These are phyloP conservation scores for Mixornis gularis DNA, from an alignment of 2,113 vertebrate genomes.

Conservation along the genomic window DNA sequence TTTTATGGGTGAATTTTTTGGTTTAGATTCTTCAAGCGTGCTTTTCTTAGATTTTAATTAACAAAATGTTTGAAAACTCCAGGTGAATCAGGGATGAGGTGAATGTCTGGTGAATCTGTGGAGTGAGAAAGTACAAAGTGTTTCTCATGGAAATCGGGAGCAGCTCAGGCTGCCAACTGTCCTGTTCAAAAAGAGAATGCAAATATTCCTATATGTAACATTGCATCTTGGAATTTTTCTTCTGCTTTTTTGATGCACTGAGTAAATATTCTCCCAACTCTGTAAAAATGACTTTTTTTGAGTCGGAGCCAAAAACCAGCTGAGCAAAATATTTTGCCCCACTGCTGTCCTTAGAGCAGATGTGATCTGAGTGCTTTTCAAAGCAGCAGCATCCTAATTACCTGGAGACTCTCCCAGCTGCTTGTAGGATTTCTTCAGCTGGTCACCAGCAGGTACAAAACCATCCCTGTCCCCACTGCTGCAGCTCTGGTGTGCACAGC, in stretches of 20 bases:
- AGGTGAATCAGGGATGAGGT: neutral
- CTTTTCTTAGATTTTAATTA: neutral
- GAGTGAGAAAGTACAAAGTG: neutral
- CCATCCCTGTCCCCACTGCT: neutral
- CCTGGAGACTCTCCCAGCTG: neutral
- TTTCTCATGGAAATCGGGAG: neutral
- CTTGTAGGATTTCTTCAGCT: neutral
- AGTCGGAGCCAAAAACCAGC: neutral
- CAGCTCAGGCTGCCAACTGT: neutral
- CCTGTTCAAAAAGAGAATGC: neutral
- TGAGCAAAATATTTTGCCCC: neutral
- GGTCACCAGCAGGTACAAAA: neutral
- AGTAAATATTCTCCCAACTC: neutral
- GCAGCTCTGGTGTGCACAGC: neutral
- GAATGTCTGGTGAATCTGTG: neutral
- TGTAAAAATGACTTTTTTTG: neutral
- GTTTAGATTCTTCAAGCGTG: neutral
- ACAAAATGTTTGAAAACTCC: neutral
- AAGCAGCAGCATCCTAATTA: neutral
- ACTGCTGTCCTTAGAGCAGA: neutral
- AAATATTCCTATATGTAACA: neutral
- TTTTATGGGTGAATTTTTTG: neutral
- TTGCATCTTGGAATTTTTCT: neutral
- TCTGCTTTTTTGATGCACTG: neutral
- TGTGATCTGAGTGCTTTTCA: neutral